phyloP scores from a whole-genome alignment of 2,797 vertebrate genomes.

The Platyrinchus mystaceus region DNA sequence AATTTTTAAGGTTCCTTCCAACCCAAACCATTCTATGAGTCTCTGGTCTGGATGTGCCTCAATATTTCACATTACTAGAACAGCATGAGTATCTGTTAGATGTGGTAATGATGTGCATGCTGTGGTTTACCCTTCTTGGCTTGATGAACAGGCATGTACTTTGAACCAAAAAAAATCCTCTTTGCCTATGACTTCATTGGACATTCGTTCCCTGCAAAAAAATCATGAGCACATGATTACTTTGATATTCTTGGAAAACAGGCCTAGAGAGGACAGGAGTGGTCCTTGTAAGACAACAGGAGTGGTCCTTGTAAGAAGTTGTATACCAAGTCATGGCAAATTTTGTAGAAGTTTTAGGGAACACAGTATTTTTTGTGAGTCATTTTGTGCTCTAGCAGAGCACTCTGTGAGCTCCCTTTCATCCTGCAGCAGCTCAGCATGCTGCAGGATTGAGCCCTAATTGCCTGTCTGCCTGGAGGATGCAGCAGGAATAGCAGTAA shows the following conservation, averaged over 20 bases:
- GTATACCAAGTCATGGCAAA: neutral
- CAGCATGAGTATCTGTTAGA: neutral
- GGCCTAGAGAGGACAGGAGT: neutral
- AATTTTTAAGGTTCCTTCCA: neutral
- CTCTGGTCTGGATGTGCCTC: neutral
- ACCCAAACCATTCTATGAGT: neutral
- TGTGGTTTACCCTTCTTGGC: neutral
- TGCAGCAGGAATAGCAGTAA: constrained; percentile 22
- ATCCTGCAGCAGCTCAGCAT: neutral
- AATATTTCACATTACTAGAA: neutral
- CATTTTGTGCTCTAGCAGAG: neutral
- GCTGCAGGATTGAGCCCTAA: constrained; percentile 25
- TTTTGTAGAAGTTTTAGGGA: neutral
- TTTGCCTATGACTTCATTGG: neutral
- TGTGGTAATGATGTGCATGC: neutral
- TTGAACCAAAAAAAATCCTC: neutral
- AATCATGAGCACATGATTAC: neutral
- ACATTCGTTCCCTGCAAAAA: neutral
- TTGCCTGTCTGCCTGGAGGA: neutral
- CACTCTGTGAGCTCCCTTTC: neutral
- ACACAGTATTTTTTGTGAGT: neutral
- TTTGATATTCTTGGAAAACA: neutral
- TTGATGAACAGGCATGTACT: neutral
- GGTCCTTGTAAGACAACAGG: neutral
- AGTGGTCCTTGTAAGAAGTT: neutral